Base-by-base conservation (phyloP, 2,888 invertebrate species). In the Neoitamus cyanurus region DNA sequence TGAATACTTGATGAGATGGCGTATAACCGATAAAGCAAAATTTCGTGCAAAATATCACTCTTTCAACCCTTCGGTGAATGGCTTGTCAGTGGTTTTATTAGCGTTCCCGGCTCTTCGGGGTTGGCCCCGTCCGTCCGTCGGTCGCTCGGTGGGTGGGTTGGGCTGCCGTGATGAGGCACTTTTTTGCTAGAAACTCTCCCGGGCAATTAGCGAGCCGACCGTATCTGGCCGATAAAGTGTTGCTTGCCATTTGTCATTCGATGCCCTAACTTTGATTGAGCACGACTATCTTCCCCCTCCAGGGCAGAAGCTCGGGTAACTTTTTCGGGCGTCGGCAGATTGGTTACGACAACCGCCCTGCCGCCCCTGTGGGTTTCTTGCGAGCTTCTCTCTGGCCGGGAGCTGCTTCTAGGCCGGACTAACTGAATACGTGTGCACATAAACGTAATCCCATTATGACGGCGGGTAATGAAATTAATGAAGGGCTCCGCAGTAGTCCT, bases 401-500 rank as follows among this genome's bases (percentile, higher is more conserved):
- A 9, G 6, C 34, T 42, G n/a, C 9, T 30, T 42, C 48, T 25
- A 7, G 70, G 30, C 2, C 7, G n/a, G 31, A n/a, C 80, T 80
- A 85, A 85, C 85, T 82, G 85, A 85, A 85, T 83, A 85, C 85
- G 85, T 85, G 85, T 48, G 78, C 85, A 84, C 85, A 85, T 85
- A 80, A 85, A 78, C 68, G 72, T 83, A 83, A 85, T 85, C 78
- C 84, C 68, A 80, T 85, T 83, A 80, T 72, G 58, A 72, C 72
- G 78, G 42, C 48, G 46, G 78, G 48, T 85, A 85, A 85, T 85
- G 72, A 85, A 85, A 85, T 85, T 84, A 85, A 84, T 80, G 78
- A 80, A 48, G 58, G 58, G 20, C 58, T 58, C 9, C 58, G 58
- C 25, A 58, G 25, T 9, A 3, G 58, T 25, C 58, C 58, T 58